phyloP scores from a whole-genome alignment of 2,113 vertebrate genomes.

The Brachyhypopomus gauderio region DNA sequence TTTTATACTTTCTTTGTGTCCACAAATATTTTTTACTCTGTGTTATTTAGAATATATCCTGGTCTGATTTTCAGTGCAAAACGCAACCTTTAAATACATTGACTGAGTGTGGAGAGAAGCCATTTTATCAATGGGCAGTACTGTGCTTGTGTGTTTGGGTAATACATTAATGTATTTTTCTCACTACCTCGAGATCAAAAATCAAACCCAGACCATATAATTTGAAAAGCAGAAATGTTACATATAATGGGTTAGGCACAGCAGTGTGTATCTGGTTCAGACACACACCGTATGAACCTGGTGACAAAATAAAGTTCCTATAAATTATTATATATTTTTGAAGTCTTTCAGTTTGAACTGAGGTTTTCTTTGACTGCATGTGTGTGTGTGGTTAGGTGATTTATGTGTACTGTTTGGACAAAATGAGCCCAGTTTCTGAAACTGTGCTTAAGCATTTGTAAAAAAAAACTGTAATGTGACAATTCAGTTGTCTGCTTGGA shows the following conservation, averaged over 20 bases:
- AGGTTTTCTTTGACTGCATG: not conserved
- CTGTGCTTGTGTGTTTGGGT: too few relatives aligned
- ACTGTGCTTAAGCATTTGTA: too few relatives aligned
- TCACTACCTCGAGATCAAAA: not conserved
- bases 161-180: too few relatives aligned
- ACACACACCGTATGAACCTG: not conserved
- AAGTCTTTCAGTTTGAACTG: not conserved
- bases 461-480: too few relatives aligned
- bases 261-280: not conserved
- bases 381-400: too few relatives aligned
- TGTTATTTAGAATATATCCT: not conserved
- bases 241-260: not conserved
- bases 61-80: not conserved
- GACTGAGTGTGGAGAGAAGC: too few relatives aligned
- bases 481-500: too few relatives aligned
- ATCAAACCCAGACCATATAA: not conserved
- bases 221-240: not conserved
- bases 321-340: not conserved
- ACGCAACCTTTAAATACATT: too few relatives aligned
- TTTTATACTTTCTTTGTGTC: not conserved
- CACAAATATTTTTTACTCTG: not conserved
- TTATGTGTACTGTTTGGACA: too few relatives aligned
- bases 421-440: too few relatives aligned
- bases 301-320: not conserved
- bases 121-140: too few relatives aligned